Evolutionary conservation across 2,113 vertebrate genomes (phyloP).

Genomic region (Notarius quadriscutis): DNA sequence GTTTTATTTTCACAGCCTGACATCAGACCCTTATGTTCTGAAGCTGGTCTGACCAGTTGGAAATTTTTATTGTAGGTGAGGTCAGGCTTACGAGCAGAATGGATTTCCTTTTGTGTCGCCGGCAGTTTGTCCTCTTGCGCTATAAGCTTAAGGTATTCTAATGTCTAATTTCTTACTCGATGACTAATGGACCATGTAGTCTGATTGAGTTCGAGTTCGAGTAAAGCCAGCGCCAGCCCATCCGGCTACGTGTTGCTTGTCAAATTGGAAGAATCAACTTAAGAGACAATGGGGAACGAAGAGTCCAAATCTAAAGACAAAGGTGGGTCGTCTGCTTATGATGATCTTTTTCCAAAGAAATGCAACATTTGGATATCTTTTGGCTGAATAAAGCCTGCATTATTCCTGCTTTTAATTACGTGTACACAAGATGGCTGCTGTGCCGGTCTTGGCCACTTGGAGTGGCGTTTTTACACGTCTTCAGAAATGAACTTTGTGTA

Average conservation of each 20-base stretch:
- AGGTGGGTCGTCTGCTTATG: neutral
- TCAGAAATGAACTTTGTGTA: neutral
- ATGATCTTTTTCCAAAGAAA: neutral
- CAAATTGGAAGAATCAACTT: neutral
- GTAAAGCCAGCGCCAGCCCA: neutral
- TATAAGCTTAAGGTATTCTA: neutral
- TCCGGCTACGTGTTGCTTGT: neutral
- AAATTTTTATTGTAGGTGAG: neutral
- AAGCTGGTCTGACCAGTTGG: constrained; percentile 7
- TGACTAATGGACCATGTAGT: neutral
- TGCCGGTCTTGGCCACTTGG: neutral
- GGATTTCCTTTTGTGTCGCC: neutral
- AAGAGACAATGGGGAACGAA: neutral
- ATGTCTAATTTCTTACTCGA: no score
- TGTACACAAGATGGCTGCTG: neutral
- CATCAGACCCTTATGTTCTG: neutral
- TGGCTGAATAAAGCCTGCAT: neutral
- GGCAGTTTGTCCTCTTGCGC: neutral
- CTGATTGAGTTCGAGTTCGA: neutral
- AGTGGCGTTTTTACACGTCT: neutral
- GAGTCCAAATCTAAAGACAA: neutral
- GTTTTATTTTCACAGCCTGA: neutral
- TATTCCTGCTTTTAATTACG: neutral
- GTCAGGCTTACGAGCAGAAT: neutral
- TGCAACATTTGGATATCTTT: no score